Evolutionary conservation across 2,888 invertebrate species (phyloP).

Genomic region (Trichogramma evanescens): DNA sequence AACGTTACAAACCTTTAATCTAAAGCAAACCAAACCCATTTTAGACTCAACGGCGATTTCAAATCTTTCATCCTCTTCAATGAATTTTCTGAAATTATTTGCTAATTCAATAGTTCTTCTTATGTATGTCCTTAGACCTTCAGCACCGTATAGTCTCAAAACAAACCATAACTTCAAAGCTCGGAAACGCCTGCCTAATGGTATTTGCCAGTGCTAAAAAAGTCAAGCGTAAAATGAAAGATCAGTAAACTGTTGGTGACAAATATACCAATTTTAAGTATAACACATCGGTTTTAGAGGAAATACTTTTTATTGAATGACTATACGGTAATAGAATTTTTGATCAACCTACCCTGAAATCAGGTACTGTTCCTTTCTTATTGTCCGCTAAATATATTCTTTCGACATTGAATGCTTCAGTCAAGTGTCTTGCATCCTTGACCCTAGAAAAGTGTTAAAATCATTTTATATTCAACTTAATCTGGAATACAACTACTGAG

Average conservation of each 20-base stretch:
- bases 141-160: slow-evolving; percentile 72
- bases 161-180: slow-evolving; percentile 93
- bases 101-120: slow-evolving; percentile 71
- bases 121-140: slow-evolving; percentile 71
- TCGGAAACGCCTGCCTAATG: slow-evolving; percentile 79
- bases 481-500: too few relatives aligned
- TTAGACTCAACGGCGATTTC: slow-evolving; percentile 66
- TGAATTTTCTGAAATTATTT: slow-evolving; percentile 66
- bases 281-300: neutral
- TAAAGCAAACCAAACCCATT: slow-evolving; percentile 85
- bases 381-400: slow-evolving; percentile 79
- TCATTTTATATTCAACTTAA: neutral
- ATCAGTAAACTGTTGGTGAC: neutral
- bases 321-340: neutral
- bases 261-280: neutral
- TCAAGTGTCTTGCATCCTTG: slow-evolving; percentile 69
- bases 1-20: slow-evolving; percentile 56
- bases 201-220: slow-evolving; percentile 79
- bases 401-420: slow-evolving; percentile 84
- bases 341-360: slow-evolving; percentile 50
- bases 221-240: slow-evolving; percentile 32
- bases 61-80: slow-evolving; percentile 67
- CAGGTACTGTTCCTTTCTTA: slow-evolving; percentile 57
- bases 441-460: slow-evolving; percentile 51
- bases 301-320: neutral